Base-by-base conservation (phyloP, 2,113 vertebrate genomes). In the Corydoras maculifer region DNA sequence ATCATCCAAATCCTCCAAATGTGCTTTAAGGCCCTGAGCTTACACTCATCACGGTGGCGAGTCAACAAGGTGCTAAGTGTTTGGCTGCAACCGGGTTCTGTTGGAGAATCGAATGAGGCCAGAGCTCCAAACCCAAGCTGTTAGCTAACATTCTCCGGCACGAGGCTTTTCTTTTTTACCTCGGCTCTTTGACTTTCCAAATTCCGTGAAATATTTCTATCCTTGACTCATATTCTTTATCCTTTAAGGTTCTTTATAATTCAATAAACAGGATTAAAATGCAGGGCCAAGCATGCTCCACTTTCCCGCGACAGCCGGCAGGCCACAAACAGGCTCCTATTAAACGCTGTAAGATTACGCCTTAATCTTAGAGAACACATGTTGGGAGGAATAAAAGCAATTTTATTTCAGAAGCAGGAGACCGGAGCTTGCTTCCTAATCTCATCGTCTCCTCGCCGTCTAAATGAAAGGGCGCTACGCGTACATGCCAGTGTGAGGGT, bases 351-450 rank as follows among this genome's bases (percentile, higher is more conserved):
- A 80, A 91, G 90, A 90, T 91, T 92, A 91, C 70, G 83, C 87
- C 85, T 91, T 93, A 94, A 94, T 94, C 93, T 91, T 88, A 62
- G 78, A 14, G 83, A 94, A 90, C 92, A 94, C 91, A 92, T 91
- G 92, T 91, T 90, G 90, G 88, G 84, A 86, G 90, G 91, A 94
- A 93, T 91, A 91, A 94, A 94, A 94, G 89, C 90, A 90, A 92
- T 94, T 93, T 93, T 91, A 88, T 89, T 89, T 90, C 84, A 88
- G 86, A 91, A 94, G 91, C 81, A 76, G 69, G 84, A 84, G 88
- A 88, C 90, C 83, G 70, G 73, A 84, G 87, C 87, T 89, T 83
- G 83, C 82, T 69, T 82, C 72, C 69, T 91, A 90, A 91, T 88
- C 90, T 88, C 83, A 83, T 84, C 81, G 83, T 49, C 10, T 77